These are phyloP conservation scores for Linyphia triangularis DNA, from an alignment of 2,888 invertebrate species.

Conservation along the genomic window DNA sequence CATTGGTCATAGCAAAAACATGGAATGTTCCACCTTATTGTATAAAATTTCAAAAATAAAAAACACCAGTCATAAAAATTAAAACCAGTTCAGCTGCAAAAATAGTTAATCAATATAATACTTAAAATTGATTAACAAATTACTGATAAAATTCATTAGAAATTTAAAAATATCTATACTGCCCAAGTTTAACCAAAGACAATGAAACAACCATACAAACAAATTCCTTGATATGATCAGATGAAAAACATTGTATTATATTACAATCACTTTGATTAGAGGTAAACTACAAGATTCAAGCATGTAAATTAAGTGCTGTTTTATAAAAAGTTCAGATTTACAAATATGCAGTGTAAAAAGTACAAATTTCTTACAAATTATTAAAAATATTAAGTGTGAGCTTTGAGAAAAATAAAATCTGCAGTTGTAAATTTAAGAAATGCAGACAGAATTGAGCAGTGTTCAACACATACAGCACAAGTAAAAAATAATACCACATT, in stretches of 20 bases:
- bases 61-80: slow-evolving; percentile 30
- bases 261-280: neutral
- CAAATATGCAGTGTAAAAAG: slow-evolving; percentile 51
- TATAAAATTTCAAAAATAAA: slow-evolving; percentile 30
- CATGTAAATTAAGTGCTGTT: slow-evolving; percentile 11
- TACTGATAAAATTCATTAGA: neutral
- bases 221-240: neutral
- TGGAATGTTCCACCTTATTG: slow-evolving; percentile 45
- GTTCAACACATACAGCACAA: slow-evolving; percentile 62
- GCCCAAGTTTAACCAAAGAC: neutral
- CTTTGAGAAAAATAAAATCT: slow-evolving; percentile 60
- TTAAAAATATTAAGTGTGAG: slow-evolving; percentile 48
- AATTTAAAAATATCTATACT: neutral
- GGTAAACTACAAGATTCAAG: slow-evolving; percentile 3
- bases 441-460: slow-evolving; percentile 68
- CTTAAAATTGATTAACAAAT: neutral
- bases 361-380: slow-evolving; percentile 49
- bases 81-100: slow-evolving; percentile 18
- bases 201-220: neutral
- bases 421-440: slow-evolving; percentile 49
- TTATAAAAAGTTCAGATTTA: slow-evolving; percentile 37
- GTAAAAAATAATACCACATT: slow-evolving; percentile 56
- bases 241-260: slow-evolving; percentile 3
- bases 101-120: neutral
- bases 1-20: slow-evolving; percentile 36